These are phyloP conservation scores for Spodoptera litura DNA, from an alignment of 1,140 invertebrate species.

Conservation along the genomic window DNA sequence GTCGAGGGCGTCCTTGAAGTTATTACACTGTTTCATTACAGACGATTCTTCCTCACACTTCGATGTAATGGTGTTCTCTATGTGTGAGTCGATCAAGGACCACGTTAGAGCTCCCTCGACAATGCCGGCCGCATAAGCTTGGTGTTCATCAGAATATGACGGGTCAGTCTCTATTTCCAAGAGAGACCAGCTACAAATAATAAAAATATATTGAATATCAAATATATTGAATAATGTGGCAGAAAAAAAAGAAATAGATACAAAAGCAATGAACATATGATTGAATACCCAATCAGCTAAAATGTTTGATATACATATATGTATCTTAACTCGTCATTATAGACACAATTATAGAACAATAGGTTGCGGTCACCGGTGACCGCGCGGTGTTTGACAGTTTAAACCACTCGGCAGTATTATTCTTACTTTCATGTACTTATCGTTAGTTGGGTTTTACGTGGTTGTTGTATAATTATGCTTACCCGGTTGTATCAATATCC, in stretches of 20 bases:
- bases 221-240: too few relatives aligned
- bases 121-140: conserved; percentile 96
- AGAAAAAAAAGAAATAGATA: background rate
- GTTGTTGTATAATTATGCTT: conserved; percentile 54
- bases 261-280: background rate
- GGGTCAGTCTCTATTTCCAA: conserved; percentile 92
- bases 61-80: conserved; percentile 90
- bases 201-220: background rate
- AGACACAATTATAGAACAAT: too few relatives aligned
- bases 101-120: conserved; percentile 94
- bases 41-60: conserved; percentile 88
- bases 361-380: too few relatives aligned
- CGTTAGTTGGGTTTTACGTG: too few relatives aligned
- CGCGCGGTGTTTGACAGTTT: too few relatives aligned
- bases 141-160: conserved; percentile 90
- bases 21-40: conserved; percentile 89
- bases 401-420: too few relatives aligned
- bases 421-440: too few relatives aligned
- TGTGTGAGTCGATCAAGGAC: conserved; percentile 93
- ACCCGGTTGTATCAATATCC: conserved; percentile 89
- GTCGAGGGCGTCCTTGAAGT: conserved; percentile 89
- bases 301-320: too few relatives aligned
- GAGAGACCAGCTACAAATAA: conserved; percentile 89
- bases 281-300: too few relatives aligned
- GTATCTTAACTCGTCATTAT: too few relatives aligned